phyloP scores from a whole-genome alignment of 2,888 invertebrate species.

The Thyatira batis region DNA sequence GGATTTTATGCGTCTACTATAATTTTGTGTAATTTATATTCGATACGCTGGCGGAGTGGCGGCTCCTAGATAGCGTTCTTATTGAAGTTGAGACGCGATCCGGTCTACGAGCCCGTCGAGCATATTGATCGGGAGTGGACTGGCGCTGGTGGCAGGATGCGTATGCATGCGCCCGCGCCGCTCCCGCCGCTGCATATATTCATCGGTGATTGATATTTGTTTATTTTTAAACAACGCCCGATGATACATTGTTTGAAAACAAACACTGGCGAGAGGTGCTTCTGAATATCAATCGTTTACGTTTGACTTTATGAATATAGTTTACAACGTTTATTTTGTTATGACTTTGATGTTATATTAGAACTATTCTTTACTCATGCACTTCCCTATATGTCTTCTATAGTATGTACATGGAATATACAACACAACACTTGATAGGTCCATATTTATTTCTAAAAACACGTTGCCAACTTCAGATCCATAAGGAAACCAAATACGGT shows the following conservation, averaged over 20 bases:
- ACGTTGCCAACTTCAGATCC: too few relatives aligned
- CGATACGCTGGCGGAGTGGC: conserved; percentile 66
- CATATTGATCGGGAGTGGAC: conserved; percentile 61
- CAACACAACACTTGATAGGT: too few relatives aligned
- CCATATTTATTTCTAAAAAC: too few relatives aligned
- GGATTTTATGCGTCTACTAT: conserved; percentile 65
- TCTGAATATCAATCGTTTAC: conserved; percentile 40
- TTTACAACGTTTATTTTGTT: conserved; percentile 1
- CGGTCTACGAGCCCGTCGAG: conserved; percentile 62
- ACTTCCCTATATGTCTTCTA: too few relatives aligned
- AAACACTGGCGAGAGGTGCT: conserved; percentile 40
- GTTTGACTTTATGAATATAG: background rate
- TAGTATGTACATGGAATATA: too few relatives aligned
- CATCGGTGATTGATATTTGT: conserved; percentile 44
- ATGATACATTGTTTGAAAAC: conserved; percentile 47
- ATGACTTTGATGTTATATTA: background rate
- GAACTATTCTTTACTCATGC: too few relatives aligned
- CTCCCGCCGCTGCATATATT: conserved; percentile 47
- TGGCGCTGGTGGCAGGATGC: conserved; percentile 59
- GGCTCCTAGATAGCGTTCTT: conserved; percentile 68
- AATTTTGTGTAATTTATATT: conserved; percentile 78
- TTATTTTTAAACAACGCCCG: conserved; percentile 48
- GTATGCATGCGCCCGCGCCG: conserved; percentile 42
- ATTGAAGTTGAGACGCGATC: conserved; percentile 67
- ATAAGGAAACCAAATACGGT: too few relatives aligned